Evolutionary conservation across 2,113 vertebrate genomes (phyloP).

Genomic region (Puntigrus tetrazona): DNA sequence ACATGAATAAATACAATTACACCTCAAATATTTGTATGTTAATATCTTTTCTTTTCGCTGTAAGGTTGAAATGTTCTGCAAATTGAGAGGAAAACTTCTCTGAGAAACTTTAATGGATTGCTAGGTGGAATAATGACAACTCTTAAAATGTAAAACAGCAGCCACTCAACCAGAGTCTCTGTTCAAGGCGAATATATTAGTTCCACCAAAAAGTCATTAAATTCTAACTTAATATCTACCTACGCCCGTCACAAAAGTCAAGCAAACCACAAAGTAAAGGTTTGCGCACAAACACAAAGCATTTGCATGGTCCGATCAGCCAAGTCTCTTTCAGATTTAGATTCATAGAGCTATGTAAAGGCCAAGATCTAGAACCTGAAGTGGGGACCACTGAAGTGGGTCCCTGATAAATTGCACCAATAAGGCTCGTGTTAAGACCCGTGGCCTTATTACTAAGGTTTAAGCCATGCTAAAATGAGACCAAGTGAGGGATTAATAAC

Average conservation of each 20-base stretch:
- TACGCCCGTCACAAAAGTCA: background rate
- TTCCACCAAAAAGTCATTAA: constrained; percentile 8
- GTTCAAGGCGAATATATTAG: constrained; percentile 26
- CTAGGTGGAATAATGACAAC: constrained; percentile 17
- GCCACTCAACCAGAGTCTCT: background rate
- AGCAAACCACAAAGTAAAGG: background rate
- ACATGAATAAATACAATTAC: constrained; percentile 44
- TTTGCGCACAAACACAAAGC: constrained; percentile 5
- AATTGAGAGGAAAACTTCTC: constrained; percentile 12
- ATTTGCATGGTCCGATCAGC: background rate
- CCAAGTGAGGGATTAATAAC: constrained; percentile 53
- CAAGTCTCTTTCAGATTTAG: background rate
- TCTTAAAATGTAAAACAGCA: constrained; percentile 31
- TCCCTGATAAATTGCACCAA: constrained; percentile 35
- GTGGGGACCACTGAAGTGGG: background rate
- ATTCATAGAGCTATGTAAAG: constrained; percentile 1
- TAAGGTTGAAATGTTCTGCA: background rate
- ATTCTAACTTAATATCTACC: constrained; percentile 31
- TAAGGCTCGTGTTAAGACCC: constrained; percentile 26
- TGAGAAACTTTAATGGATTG: constrained; percentile 19
- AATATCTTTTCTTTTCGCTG: background rate
- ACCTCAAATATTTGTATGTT: constrained; percentile 10
- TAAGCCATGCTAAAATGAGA: constrained; percentile 44
- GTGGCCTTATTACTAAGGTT: constrained; percentile 46
- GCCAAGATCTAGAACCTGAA: background rate